phyloP scores from a whole-genome alignment of 92 coral and sea anemone species.

The Parazoanthus darwini region DNA sequence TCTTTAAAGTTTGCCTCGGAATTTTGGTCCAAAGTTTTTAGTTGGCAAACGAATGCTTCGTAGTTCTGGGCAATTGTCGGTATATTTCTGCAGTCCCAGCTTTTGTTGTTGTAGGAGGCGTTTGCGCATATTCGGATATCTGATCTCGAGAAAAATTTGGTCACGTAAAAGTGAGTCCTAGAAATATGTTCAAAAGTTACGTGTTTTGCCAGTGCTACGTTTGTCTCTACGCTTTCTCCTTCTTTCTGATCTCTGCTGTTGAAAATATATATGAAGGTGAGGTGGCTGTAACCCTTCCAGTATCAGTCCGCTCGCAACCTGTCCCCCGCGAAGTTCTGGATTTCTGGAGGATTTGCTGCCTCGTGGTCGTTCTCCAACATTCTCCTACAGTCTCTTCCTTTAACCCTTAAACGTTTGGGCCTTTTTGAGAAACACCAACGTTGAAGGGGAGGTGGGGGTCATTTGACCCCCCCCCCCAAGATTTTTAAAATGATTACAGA shows the following conservation, averaged over 20 bases:
- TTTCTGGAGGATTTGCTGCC: neutral
- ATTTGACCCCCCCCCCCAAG: too few relatives aligned
- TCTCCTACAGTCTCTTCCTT: neutral
- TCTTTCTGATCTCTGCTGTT: constrained; percentile 19
- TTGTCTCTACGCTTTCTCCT: constrained; percentile 2
- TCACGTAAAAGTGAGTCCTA: constrained; percentile 12
- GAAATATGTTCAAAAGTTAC: neutral
- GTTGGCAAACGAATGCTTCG: constrained; percentile 44
- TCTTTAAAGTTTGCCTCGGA: constrained; percentile 34
- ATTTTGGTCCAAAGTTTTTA: constrained; percentile 20
- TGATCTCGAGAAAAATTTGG: constrained; percentile 1
- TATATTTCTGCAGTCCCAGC: neutral
- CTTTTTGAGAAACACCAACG: too few relatives aligned
- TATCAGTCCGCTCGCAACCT: neutral
- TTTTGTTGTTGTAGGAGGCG: constrained; percentile 20
- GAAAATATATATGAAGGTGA: neutral
- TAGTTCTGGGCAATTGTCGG: constrained; percentile 24
- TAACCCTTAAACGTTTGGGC: too few relatives aligned
- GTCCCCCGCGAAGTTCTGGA: too few relatives aligned
- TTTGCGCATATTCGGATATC: constrained; percentile 9
- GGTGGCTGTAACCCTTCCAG: neutral
- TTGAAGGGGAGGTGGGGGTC: too few relatives aligned
- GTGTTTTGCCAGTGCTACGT: constrained; percentile 27
- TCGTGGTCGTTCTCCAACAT: neutral
- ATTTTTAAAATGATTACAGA: too few relatives aligned